Conservation (phyloP, 2,113 vertebrate species). For the Myxocyprinus asiaticus region DNA sequence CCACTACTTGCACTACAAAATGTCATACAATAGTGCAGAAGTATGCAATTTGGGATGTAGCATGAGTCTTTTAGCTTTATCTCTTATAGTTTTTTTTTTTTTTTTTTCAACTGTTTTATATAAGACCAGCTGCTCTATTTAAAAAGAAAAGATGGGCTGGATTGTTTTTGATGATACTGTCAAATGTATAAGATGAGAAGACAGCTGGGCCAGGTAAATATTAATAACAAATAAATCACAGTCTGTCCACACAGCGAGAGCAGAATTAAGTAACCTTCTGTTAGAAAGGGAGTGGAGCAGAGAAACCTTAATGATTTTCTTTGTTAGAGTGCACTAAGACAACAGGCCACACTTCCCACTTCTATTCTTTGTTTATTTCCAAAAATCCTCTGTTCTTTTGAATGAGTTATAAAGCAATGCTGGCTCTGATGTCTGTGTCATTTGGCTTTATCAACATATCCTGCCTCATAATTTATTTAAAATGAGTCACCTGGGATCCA, state of each 20-base stretch:
- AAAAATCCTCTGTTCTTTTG: neutral
- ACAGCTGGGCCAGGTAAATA: slow-evolving; percentile 50
- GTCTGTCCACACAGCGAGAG: slow-evolving; percentile 39
- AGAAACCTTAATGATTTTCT: slow-evolving; percentile 61
- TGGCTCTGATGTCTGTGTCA: neutral
- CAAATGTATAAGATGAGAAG: slow-evolving; percentile 48
- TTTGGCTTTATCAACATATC: slow-evolving; percentile 32
- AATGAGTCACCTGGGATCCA: slow-evolving; percentile 35
- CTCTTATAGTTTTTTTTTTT: too few species aligned
- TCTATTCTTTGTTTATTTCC: neutral
- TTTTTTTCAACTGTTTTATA: slow-evolving; percentile 1
- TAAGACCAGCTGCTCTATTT: slow-evolving; percentile 22
- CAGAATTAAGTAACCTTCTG: slow-evolving; percentile 64
- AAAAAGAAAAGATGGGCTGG: slow-evolving; percentile 7
- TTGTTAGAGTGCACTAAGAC: slow-evolving; percentile 68
- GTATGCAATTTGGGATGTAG: too few species aligned
- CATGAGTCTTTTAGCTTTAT: neutral
- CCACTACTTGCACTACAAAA: too few species aligned
- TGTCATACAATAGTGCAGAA: too few species aligned
- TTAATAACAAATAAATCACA: slow-evolving; percentile 58
- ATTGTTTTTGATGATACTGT: slow-evolving; percentile 41
- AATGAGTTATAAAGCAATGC: slow-evolving; percentile 17
- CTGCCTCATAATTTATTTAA: slow-evolving; percentile 19
- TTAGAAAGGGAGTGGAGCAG: slow-evolving; percentile 35
- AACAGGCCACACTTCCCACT: slow-evolving; percentile 48